These are phyloP conservation scores for Crocallis elinguaria DNA, from an alignment of 2,888 invertebrate species.

Conservation along the genomic window DNA sequence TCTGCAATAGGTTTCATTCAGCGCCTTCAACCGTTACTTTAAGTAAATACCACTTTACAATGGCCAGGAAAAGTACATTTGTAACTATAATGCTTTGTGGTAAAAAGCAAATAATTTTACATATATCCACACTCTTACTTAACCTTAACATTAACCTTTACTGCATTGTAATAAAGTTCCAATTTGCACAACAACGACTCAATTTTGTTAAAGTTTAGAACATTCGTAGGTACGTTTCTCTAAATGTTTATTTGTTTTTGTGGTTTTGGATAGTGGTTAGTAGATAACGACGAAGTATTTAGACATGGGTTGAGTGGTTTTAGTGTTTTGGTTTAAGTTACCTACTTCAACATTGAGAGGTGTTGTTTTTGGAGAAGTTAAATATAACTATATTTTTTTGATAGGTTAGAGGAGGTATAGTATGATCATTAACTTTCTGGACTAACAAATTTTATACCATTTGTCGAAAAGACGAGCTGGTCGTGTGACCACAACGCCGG, in stretches of 20 bases:
- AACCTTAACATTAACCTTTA: not conserved
- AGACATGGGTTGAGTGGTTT: not conserved
- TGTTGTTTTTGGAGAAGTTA: too few relatives aligned
- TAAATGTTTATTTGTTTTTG: constrained; percentile 14
- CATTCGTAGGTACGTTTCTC: too few relatives aligned
- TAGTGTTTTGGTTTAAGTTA: not conserved
- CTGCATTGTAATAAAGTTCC: not conserved
- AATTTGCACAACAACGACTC: not conserved
- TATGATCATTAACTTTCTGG: too few relatives aligned
- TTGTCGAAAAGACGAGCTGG: too few relatives aligned
- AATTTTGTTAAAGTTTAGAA: not conserved
- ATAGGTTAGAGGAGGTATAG: too few relatives aligned
- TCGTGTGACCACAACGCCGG: too few relatives aligned
- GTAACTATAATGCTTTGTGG: constrained; percentile 8
- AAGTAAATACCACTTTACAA: constrained; percentile 3
- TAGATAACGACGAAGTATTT: constrained; percentile 14
- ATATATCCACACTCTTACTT: not conserved
- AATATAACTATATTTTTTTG: too few relatives aligned
- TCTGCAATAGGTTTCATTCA: too few relatives aligned
- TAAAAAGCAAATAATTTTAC: not conserved
- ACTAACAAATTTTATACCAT: too few relatives aligned
- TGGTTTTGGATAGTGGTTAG: constrained; percentile 11
- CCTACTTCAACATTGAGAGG: not conserved
- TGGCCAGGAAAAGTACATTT: constrained; percentile 9
- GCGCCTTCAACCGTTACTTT: too few relatives aligned